These are phyloP conservation scores for Drosophila koepferae DNA, from an alignment of 2,888 invertebrate species.

Conservation along the genomic window DNA sequence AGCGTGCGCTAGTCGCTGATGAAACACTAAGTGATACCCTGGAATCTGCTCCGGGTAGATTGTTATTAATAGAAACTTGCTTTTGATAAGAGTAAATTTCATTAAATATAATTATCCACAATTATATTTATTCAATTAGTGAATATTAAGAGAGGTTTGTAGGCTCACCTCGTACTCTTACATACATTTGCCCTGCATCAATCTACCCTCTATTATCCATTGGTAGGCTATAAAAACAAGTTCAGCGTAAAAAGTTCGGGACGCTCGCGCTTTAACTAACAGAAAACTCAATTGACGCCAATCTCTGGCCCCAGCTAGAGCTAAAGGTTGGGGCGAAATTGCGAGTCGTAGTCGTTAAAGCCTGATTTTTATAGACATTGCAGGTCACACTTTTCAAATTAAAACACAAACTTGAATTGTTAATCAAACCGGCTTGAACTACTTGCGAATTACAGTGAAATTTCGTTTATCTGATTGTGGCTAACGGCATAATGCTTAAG, in stretches of 20 bases:
- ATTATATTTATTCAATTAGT: not conserved
- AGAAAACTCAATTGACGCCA: slow-evolving; percentile 59
- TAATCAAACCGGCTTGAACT: not conserved
- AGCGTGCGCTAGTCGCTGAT: not conserved
- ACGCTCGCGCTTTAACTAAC: slow-evolving; percentile 24
- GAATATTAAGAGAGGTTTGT: not conserved
- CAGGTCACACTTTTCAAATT: slow-evolving; percentile 37
- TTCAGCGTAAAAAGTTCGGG: slow-evolving; percentile 38
- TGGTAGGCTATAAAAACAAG: slow-evolving; percentile 10
- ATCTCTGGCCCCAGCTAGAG: slow-evolving; percentile 52
- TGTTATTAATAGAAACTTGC: not conserved
- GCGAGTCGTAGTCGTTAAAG: slow-evolving; percentile 32
- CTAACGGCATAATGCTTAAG: no score
- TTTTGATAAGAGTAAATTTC: not conserved
- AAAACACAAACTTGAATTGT: slow-evolving; percentile 17
- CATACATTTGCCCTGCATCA: no score
- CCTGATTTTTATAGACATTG: slow-evolving; percentile 40
- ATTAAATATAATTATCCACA: not conserved
- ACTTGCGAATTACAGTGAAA: slow-evolving; percentile 6
- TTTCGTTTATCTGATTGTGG: not conserved
- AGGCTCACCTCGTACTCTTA: no score
- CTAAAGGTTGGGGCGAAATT: slow-evolving; percentile 5
- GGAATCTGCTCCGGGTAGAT: not conserved
- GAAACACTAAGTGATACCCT: not conserved
- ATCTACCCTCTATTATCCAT: not conserved